Conservation (phyloP, 2,113 vertebrate species). For the Cyanocitta stelleri region DNA sequence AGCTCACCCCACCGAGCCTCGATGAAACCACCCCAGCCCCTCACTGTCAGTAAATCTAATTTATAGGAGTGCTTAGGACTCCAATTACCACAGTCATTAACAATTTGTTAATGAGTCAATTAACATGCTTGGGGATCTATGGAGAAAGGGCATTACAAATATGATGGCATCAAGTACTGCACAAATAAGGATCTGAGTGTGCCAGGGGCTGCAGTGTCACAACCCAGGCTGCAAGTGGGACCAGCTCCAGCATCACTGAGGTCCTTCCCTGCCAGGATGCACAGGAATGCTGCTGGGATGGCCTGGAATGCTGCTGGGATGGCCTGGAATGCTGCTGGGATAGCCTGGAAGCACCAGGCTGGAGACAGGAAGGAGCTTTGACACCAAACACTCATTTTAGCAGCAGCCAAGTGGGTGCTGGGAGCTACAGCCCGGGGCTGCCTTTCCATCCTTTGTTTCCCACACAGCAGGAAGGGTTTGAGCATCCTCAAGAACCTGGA, state of each 20-base stretch:
- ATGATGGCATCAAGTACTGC: background rate
- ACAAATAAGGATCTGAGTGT: background rate
- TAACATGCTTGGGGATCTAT: background rate
- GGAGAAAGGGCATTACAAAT: background rate
- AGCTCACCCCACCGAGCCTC: background rate
- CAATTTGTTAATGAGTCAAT: background rate
- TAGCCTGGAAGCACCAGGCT: background rate
- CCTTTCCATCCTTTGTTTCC: background rate
- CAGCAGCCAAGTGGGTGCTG: background rate
- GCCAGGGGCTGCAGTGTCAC: background rate
- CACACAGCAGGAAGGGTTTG: background rate
- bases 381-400: accelerated
- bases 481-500: background rate
- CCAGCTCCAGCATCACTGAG: background rate
- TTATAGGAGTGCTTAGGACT: background rate
- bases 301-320: too few species aligned
- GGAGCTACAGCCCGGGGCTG: background rate
- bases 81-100: background rate
- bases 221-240: background rate
- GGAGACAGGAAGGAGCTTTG: background rate
- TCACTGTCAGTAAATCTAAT: background rate
- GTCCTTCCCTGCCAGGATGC: accelerated
- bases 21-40: background rate
- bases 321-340: background rate
- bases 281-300: background rate